phyloP scores from a whole-genome alignment of 2,797 vertebrate genomes.

The Pempheris klunzingeri region DNA sequence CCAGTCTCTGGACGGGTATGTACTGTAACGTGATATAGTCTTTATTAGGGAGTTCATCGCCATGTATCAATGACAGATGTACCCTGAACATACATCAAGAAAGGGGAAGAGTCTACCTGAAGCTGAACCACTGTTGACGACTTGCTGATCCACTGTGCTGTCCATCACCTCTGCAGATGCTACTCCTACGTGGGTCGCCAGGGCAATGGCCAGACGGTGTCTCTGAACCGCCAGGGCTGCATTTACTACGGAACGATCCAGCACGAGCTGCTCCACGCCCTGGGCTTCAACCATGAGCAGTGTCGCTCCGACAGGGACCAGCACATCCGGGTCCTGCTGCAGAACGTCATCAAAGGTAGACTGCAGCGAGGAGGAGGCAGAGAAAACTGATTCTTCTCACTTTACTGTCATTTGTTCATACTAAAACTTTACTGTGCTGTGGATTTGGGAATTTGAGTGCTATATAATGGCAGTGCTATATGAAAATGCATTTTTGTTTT shows the following conservation, averaged over 20 bases:
- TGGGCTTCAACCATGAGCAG: slow-evolving; percentile 76
- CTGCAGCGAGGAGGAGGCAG: not conserved
- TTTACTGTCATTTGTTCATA: not conserved
- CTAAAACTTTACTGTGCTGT: not conserved
- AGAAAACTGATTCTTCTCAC: not conserved
- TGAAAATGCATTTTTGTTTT: too few relatives aligned
- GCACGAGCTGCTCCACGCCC: slow-evolving; percentile 75
- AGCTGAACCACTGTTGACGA: not conserved
- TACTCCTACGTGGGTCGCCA: slow-evolving; percentile 39
- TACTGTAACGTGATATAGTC: not conserved
- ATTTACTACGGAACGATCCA: slow-evolving; percentile 60
- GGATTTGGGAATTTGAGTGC: not conserved
- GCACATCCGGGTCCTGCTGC: slow-evolving; percentile 54
- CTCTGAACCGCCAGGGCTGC: slow-evolving; percentile 60
- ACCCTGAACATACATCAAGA: not conserved
- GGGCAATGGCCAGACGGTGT: slow-evolving; percentile 24
- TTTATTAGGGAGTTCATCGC: not conserved
- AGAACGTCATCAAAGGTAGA: slow-evolving; percentile 41
- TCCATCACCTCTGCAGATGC: slow-evolving; percentile 33
- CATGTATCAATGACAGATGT: not conserved
- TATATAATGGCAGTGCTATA: not conserved
- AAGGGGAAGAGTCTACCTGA: too few relatives aligned
- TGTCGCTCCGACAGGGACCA: slow-evolving; percentile 68
- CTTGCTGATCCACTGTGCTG: too few relatives aligned
- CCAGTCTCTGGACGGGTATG: slow-evolving; percentile 61